A percentile compares a stretch with the other conserved stretches of the same genome.
These are phyloP conservation scores for Zosterops borbonicus DNA, from an alignment of 2,113 vertebrate genomes.

Conservation along the genomic window DNA sequence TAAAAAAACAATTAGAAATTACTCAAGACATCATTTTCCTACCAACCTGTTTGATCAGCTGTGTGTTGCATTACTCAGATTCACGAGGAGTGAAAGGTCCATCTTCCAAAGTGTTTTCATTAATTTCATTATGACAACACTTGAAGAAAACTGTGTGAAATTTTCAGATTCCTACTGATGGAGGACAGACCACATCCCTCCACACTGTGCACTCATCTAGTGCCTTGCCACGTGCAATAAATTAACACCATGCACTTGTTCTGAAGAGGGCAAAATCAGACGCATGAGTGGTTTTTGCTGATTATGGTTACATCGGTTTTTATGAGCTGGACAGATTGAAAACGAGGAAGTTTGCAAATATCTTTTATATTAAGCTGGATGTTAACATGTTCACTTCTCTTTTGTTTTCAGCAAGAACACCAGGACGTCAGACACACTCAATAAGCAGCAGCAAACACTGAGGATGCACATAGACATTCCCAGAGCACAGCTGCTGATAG, in stretches of 20 bases:
- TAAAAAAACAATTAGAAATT: neutral
- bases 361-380: neutral
- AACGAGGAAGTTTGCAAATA: neutral
- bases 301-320: neutral
- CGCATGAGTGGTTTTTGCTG: neutral
- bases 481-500: constrained; percentile 96
- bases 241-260: neutral
- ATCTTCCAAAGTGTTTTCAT: neutral
- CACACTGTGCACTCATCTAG: neutral
- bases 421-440: constrained; percentile 92
- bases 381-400: neutral
- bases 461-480: constrained; percentile 99
- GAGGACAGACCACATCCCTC: neutral
- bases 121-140: neutral
- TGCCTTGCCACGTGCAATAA: neutral
- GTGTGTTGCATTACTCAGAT: neutral
- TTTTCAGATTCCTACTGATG: neutral
- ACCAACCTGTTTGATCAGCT: neutral
- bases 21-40: neutral
- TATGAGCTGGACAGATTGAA: neutral
- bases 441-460: constrained; percentile 95
- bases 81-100: neutral
- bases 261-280: neutral
- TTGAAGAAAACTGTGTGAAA: neutral
- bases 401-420: constrained; percentile 90